Base-by-base conservation (phyloP, 2,888 invertebrate genomes). In the Aphelenchoides bicaudatus region DNA sequence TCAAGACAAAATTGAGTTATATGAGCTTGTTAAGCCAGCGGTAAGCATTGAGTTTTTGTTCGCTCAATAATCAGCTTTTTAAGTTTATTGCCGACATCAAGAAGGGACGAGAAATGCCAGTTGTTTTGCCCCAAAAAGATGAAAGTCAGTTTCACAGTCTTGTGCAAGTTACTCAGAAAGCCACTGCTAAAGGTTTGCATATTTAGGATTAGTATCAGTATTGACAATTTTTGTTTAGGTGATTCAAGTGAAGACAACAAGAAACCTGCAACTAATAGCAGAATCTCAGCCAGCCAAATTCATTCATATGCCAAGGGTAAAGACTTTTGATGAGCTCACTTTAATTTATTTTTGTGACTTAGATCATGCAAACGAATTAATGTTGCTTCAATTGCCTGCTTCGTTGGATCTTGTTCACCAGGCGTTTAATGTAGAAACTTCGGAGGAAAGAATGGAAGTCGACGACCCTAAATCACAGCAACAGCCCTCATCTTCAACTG, bases 341-440 rank as follows among this genome's bases (percentile, higher is more conserved):
- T n/a, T n/a, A n/a, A n/a, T n/a, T n/a, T n/a, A n/a, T n/a, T n/a
- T n/a, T n/a, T n/a, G n/a, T n/a, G n/a, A n/a, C n/a, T n/a, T n/a
- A n/a, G n/a, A n/a, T 16, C 38, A 55, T n/a, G 30, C 29, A 27
- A 19, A 16, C 30, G 21, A 55, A 3, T 25, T 58, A 21, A n/a
- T 62, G 49, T 48, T 56, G 29, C 61, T 61, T 19, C 62, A 61
- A 43, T 19, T 61, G 13, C 62, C 61, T 5, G 28, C 61, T n/a
- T 39, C 50, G 16, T 23, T 56, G 21, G 43, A 43, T n/a, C 8
- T 21, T 25, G 6, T 43, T n/a, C 10, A 43, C 16, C 10, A 43
- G 43, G 43, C 43, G 43, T 34, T 34, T n/a, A 10, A 10, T 10
- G n/a, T 10, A n/a, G 23, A 43, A n/a, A n/a, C 10, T 6, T 19